Evolutionary conservation across 2,113 vertebrate genomes (phyloP), one percentile per base, ranked within the genome.

Genomic region (Lagopus muta): DNA sequence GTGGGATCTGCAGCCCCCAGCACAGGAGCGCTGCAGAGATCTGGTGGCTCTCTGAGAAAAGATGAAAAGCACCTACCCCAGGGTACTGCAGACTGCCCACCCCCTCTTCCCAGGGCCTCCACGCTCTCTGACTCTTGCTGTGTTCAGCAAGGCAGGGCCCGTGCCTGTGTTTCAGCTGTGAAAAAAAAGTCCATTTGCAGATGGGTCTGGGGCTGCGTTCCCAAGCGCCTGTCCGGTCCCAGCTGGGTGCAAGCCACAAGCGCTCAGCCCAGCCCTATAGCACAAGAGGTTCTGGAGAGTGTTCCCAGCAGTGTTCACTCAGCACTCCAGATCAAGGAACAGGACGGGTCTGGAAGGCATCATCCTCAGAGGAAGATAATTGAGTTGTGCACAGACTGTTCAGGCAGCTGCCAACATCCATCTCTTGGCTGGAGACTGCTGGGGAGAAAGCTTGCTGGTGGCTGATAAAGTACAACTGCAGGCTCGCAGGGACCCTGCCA

Each of bases 371-470:
- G 75, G 87, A 91, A 94, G 85, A 91, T 76, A 92, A 87, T 76
- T 4, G 1, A 92, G 76, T 65, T 48, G 72, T 1, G 57, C 88
- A 86, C 88, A 94, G 85, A 50, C 91, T 92, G 88, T 75, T 95
- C 88, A 78, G 91, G 82, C 82, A 83, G 91, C 85, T 94, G 88
- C 87, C 96, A 94, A 60, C 96, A 95, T 96, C 75, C 64, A 93
- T 95, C 93, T 92, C 92, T 12, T 61, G 85, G 66, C 60, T 0
- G 0, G 85, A 89, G 91, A 40, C 47, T 57, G 89, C 70, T 88
- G 90, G 87, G 40, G 74, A 79, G 83, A 90, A 48, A 77, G 38
- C 86, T 92, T 60, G 85, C 87, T 81, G 69, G 75, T 86, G 89
- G 85, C 69, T 91, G 79, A 93, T 69, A 71, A 85, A 91, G 75